Evolutionary conservation across 92 coral and sea anemone species (phyloP).

Genomic region (Umimayanthus chanpuru): DNA sequence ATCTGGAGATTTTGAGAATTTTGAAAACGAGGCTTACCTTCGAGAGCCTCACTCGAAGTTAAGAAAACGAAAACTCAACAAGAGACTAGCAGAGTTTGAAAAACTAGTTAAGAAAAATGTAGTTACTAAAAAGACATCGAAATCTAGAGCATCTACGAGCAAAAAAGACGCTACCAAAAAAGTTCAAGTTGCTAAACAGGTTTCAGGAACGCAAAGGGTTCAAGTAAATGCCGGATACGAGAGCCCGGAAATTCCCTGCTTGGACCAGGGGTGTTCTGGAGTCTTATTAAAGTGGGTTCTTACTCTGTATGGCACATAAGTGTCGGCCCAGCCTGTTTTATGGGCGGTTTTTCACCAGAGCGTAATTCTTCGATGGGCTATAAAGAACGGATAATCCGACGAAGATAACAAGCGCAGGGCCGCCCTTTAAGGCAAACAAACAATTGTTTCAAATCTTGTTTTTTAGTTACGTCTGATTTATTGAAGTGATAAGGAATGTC

Average conservation of each 20-base stretch:
- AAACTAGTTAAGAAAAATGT: conserved; percentile 39
- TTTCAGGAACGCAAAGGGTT: conserved; percentile 90
- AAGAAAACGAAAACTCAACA: neutral
- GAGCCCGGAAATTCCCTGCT: conserved; percentile 89
- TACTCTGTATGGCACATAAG: conserved; percentile 85
- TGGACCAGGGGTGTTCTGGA: conserved; percentile 90
- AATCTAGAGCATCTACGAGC: conserved; percentile 40
- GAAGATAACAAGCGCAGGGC: neutral
- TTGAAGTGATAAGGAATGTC: neutral
- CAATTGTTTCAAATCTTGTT: neutral
- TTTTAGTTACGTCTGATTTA: neutral
- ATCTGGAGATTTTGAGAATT: conserved; percentile 34
- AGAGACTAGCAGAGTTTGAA: conserved; percentile 42
- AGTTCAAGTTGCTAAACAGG: conserved; percentile 93
- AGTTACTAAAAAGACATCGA: conserved; percentile 55
- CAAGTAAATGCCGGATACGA: conserved; percentile 99
- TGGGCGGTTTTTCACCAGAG: neutral
- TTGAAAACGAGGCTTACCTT: conserved; percentile 38
- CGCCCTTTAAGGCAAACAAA: neutral
- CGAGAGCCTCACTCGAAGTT: conserved; percentile 28
- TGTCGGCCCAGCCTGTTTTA: neutral
- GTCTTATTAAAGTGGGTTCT: conserved; percentile 83
- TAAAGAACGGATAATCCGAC: neutral
- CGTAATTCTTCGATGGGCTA: conserved; percentile 21
- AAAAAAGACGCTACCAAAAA: conserved; percentile 75